These are phyloP conservation scores for Perca fluviatilis DNA, from an alignment of 2,113 vertebrate genomes.

Conservation along the genomic window DNA sequence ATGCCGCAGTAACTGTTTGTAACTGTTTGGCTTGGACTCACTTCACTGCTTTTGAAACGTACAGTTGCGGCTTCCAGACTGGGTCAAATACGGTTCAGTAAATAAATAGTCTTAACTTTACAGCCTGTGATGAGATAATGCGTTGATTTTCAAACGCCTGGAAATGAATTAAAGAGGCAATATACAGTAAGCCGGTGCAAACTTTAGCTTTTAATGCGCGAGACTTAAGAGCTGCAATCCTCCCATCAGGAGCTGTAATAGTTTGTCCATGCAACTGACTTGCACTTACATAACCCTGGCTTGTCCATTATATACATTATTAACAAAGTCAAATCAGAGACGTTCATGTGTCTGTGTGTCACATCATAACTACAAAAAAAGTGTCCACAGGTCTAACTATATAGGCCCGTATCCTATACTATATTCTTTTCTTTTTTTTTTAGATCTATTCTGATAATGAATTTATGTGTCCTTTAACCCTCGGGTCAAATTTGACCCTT, in stretches of 20 bases:
- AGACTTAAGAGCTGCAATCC: conserved; percentile 30
- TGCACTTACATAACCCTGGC: not conserved
- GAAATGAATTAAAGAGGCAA: conserved; percentile 40
- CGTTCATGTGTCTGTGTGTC: not conserved
- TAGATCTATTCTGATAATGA: conserved; percentile 1
- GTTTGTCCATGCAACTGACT: not conserved
- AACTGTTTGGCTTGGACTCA: conserved; percentile 71
- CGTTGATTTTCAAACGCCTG: conserved; percentile 40
- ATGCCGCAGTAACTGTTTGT: conserved; percentile 27
- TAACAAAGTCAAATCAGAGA: conserved; percentile 19
- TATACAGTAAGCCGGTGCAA: conserved; percentile 39
- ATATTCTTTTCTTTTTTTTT: not conserved
- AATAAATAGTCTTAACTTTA: conserved; percentile 67
- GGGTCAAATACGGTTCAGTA: conserved; percentile 75
- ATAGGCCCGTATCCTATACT: too few species aligned
- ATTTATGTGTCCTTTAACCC: conserved; percentile 21
- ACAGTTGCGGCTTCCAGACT: conserved; percentile 64
- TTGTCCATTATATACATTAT: not conserved
- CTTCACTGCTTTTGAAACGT: conserved; percentile 68
- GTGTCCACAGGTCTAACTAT: not conserved
- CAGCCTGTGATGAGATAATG: conserved; percentile 53
- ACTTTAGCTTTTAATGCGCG: conserved; percentile 25
- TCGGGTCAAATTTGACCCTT: not conserved
- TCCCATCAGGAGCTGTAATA: conserved; percentile 17
- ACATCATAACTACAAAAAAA: not conserved